Evolutionary conservation across 2,888 invertebrate genomes (phyloP).

Genomic region (Zaprionus lineosus): DNA sequence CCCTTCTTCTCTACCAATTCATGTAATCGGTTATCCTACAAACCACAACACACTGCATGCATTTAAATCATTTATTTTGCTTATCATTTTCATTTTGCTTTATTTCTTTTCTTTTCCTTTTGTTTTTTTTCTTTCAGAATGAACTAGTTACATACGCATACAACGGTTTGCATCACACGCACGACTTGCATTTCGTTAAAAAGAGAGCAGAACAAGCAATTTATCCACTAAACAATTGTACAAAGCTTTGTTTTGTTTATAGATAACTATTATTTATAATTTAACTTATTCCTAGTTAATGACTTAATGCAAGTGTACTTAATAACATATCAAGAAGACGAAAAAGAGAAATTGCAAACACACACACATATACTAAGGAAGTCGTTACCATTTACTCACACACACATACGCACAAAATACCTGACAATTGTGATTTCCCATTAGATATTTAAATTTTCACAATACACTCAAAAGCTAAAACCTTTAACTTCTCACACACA

Average conservation of each 20-base stretch:
- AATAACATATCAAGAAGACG: conserved; percentile 29
- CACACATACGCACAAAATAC: conserved; percentile 15
- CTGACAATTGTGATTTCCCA: too few species aligned
- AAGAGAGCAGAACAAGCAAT: conserved; percentile 26
- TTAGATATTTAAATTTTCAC: conserved; percentile 4
- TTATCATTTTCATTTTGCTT: conserved; percentile 48
- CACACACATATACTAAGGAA: conserved; percentile 24
- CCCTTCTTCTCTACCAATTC: too few species aligned
- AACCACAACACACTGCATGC: conserved; percentile 8
- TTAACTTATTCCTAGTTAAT: conserved; percentile 41
- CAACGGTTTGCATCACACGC: conserved; percentile 57
- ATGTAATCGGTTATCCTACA: too few species aligned
- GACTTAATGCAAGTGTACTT: conserved; percentile 40
- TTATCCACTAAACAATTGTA: conserved; percentile 58
- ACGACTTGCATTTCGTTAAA: conserved; percentile 31
- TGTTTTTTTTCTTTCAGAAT: conserved; percentile 67
- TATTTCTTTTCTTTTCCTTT: conserved; percentile 40
- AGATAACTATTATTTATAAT: conserved; percentile 67
- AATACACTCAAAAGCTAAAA: conserved; percentile 34
- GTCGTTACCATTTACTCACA: conserved; percentile 19
- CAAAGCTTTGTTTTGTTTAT: conserved; percentile 60
- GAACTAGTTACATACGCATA: conserved; percentile 57
- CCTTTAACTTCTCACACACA: conserved; percentile 11
- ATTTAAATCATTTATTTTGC: too few species aligned
- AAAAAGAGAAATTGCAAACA: conserved; percentile 8